phyloP scores from a whole-genome alignment of 2,113 vertebrate genomes.

The Sprattus sprattus region DNA sequence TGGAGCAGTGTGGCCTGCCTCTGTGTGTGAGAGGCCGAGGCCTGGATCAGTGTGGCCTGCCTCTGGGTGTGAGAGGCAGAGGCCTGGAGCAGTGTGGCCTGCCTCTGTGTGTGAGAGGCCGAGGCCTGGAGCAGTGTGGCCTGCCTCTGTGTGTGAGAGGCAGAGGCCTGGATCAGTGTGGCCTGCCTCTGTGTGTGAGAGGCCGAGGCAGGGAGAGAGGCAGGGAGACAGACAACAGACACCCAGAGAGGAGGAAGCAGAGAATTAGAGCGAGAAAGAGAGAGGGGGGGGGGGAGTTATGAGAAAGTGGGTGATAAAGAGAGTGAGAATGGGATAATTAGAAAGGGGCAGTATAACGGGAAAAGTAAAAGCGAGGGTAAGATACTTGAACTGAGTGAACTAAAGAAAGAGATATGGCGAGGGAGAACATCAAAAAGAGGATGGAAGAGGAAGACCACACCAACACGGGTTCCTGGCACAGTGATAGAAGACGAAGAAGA shows the following conservation, averaged over 20 bases:
- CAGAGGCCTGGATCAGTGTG: not conserved
- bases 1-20: not conserved
- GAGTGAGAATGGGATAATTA: not conserved
- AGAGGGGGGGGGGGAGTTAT: not conserved
- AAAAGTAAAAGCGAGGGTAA: not conserved
- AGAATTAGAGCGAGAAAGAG: slow-evolving; percentile 1
- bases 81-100: not conserved
- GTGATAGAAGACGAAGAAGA: too few species aligned
- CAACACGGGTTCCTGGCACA: too few species aligned
- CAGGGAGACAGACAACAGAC: not conserved
- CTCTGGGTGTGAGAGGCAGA: not conserved
- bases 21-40: not conserved
- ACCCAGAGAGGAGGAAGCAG: not conserved
- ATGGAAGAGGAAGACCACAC: too few species aligned
- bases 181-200: not conserved
- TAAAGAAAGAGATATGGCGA: not conserved
- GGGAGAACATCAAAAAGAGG: too few species aligned
- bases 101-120: not conserved
- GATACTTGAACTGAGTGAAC: not conserved
- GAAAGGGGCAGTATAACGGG: not conserved
- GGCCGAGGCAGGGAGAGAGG: not conserved
- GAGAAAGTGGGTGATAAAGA: not conserved
- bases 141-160: not conserved
- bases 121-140: not conserved
- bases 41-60: not conserved